A percentile compares a stretch with the other conserved stretches of the same genome.
Conservation (phyloP, 2,797 vertebrate genomes). For the Helicolenus hilgendorfi region DNA sequence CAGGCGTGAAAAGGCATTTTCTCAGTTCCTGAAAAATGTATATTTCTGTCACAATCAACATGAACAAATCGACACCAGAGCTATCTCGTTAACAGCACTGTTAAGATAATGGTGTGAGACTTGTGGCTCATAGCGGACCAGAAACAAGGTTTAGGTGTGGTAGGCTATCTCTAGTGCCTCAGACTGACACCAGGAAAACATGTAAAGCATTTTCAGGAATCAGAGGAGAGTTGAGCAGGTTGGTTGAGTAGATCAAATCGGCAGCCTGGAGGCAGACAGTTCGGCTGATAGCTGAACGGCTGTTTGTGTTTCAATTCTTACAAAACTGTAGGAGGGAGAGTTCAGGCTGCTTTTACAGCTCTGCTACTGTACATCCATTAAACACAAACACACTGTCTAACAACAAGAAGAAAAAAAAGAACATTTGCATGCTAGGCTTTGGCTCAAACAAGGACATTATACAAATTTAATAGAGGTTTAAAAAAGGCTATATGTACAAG, state of each 20-base stretch:
- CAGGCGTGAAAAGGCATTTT: not conserved
- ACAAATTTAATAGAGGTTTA: too few relatives aligned
- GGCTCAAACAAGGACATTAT: not conserved
- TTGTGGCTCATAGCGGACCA: not conserved
- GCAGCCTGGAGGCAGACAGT: not conserved
- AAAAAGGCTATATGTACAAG: not conserved
- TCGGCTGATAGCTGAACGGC: not conserved
- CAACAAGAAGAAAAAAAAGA: not conserved
- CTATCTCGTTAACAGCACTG: not conserved
- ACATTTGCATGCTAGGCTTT: not conserved
- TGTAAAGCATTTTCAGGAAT: not conserved
- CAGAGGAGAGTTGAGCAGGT: not conserved
- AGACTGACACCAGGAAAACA: not conserved
- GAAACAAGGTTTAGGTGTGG: not conserved
- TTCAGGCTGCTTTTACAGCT: not conserved
- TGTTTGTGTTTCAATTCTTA: not conserved
- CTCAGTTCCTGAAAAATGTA: constrained; percentile 3
- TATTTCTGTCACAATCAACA: not conserved
- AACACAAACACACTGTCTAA: not conserved
- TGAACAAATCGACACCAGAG: too few relatives aligned
- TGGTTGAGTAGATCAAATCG: not conserved
- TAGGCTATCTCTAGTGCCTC: not conserved
- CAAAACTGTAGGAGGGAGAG: not conserved
- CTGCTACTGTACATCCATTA: not conserved
- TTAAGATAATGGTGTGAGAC: not conserved